These are phyloP conservation scores for Dicycla oo DNA, from an alignment of 2,888 invertebrate species.

Conservation along the genomic window DNA sequence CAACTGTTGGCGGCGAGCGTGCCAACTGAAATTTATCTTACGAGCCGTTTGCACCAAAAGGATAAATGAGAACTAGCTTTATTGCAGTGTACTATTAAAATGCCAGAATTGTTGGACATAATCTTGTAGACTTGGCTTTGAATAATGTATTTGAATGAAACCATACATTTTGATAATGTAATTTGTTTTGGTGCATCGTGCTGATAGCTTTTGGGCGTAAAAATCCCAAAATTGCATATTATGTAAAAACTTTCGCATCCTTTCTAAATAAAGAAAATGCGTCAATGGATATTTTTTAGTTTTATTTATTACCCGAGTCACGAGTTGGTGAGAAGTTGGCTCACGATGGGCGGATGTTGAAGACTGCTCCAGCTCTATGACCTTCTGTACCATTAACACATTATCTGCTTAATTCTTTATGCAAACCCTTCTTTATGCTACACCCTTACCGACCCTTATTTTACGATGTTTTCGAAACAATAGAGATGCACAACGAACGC, in stretches of 20 bases:
- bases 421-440: too few species aligned
- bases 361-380: too few species aligned
- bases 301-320: conserved; percentile 44
- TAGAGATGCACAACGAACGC: too few species aligned
- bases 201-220: conserved; percentile 73
- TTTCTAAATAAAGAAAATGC: conserved; percentile 85
- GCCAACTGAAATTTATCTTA: conserved; percentile 67
- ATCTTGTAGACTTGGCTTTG: conserved; percentile 57
- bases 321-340: background rate
- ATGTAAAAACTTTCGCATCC: conserved; percentile 79
- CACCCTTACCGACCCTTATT: too few species aligned
- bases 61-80: conserved; percentile 50
- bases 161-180: conserved; percentile 40
- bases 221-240: conserved; percentile 81
- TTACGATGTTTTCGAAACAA: too few species aligned
- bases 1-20: conserved; percentile 62
- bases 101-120: conserved; percentile 41
- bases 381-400: too few species aligned
- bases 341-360: background rate
- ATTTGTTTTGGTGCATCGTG: conserved; percentile 71
- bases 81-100: conserved; percentile 39
- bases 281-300: conserved; percentile 68
- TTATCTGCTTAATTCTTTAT: too few species aligned
- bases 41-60: conserved; percentile 71
- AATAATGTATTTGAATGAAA: conserved; percentile 45